phyloP scores from a whole-genome alignment of 2,888 invertebrate species.

The Chrysolina oricalcia region DNA sequence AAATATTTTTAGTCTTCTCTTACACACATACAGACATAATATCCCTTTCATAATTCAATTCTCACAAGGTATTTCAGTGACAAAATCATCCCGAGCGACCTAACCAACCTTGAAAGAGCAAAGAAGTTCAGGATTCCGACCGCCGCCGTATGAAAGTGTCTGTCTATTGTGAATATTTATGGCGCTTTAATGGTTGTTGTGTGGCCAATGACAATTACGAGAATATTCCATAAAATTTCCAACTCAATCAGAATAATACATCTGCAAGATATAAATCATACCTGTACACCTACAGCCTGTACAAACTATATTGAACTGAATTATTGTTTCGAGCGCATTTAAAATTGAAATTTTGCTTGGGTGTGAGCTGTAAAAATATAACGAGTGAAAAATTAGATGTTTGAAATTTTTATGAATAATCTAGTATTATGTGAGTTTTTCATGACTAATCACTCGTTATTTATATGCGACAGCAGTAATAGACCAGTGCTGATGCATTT shows the following conservation, averaged over 20 bases:
- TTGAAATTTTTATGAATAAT: too few species aligned
- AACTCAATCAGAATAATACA: conserved; percentile 54
- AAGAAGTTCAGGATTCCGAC: conserved; percentile 14
- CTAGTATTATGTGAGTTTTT: too few species aligned
- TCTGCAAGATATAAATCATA: conserved; percentile 58
- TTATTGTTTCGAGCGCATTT: conserved; percentile 31
- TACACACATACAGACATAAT: not conserved
- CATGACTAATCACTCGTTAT: too few species aligned
- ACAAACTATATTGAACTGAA: conserved; percentile 27
- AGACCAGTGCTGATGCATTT: too few species aligned
- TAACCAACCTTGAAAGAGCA: conserved; percentile 10
- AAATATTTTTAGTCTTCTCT: too few species aligned
- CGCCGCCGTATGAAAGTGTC: conserved; percentile 34
- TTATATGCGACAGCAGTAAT: too few species aligned
- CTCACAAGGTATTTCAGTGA: not conserved
- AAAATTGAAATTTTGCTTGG: conserved; percentile 32
- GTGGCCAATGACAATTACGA: conserved; percentile 59
- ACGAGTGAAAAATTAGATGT: too few species aligned
- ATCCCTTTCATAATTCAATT: not conserved
- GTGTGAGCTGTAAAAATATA: not conserved
- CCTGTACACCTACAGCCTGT: conserved; percentile 52
- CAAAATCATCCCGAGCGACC: not conserved
- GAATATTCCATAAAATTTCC: conserved; percentile 59
- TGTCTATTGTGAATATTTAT: conserved; percentile 43
- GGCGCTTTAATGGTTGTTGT: conserved; percentile 46